Conservation (phyloP, 2,113 vertebrate species). For the Tetraodon nigroviridis region DNA sequence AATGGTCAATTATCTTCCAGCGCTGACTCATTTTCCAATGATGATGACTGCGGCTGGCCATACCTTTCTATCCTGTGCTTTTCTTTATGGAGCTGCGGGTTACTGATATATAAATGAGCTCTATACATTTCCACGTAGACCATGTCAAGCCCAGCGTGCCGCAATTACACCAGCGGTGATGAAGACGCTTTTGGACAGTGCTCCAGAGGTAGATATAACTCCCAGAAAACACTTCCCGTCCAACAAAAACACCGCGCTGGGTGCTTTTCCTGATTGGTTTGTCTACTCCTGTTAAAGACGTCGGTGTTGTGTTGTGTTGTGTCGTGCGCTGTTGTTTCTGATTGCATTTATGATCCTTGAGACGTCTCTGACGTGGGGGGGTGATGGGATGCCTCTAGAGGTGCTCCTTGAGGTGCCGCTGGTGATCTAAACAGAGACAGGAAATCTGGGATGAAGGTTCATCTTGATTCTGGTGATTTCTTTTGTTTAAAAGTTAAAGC, state of each 20-base stretch:
- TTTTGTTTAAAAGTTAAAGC: slow-evolving; percentile 27
- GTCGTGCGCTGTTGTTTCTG: slow-evolving; percentile 26
- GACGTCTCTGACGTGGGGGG: slow-evolving; percentile 21
- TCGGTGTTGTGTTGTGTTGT: slow-evolving; percentile 16
- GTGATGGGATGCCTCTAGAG: slow-evolving; percentile 20
- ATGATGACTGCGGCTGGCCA: background rate
- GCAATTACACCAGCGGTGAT: slow-evolving; percentile 5
- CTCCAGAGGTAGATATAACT: slow-evolving; percentile 10
- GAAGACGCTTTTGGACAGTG: slow-evolving; percentile 5
- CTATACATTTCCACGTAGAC: background rate
- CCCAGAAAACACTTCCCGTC: slow-evolving; percentile 23
- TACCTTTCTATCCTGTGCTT: background rate
- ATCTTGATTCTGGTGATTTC: slow-evolving; percentile 24
- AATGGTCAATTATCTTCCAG: slow-evolving; percentile 1
- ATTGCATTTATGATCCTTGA: slow-evolving; percentile 39
- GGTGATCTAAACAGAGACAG: slow-evolving; percentile 28
- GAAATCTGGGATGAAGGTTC: background rate
- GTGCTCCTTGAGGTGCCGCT: slow-evolving; percentile 16
- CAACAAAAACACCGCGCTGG: slow-evolving; percentile 46
- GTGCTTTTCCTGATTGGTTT: slow-evolving; percentile 49
- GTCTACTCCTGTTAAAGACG: slow-evolving; percentile 30
- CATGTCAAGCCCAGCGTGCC: background rate
- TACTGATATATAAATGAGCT: slow-evolving; percentile 28
- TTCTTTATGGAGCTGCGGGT: slow-evolving; percentile 22
- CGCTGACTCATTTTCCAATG: background rate